Evolutionary conservation across 2,888 invertebrate genomes (phyloP).

Genomic region (Limnephilus rhombicus): DNA sequence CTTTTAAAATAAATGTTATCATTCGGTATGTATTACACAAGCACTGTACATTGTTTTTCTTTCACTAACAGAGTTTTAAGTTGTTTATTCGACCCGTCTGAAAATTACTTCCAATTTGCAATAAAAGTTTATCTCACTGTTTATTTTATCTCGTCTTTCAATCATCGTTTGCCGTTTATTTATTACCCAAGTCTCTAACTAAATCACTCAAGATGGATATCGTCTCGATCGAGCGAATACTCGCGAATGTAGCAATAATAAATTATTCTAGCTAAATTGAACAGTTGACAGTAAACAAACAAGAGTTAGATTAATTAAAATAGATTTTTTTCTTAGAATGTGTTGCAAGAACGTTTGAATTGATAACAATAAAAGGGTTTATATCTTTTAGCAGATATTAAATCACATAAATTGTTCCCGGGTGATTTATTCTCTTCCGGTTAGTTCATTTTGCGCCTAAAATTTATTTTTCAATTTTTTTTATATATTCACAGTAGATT

Average conservation of each 20-base stretch:
- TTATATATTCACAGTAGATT: too few relatives aligned
- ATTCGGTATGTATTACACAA: too few relatives aligned
- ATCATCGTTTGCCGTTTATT: background rate
- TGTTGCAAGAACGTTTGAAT: background rate
- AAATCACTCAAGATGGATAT: constrained; percentile 1
- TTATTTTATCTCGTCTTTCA: background rate
- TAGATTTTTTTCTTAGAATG: background rate
- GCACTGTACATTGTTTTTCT: background rate
- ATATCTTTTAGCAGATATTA: background rate
- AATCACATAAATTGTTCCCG: too few relatives aligned
- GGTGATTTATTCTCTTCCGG: too few relatives aligned
- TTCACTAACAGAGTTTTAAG: background rate
- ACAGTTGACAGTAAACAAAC: background rate
- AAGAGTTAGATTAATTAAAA: background rate
- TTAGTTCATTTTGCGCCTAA: too few relatives aligned
- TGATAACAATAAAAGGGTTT: background rate
- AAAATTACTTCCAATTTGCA: background rate
- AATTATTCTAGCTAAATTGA: background rate
- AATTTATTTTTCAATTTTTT: too few relatives aligned
- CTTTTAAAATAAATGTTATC: background rate
- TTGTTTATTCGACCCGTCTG: background rate
- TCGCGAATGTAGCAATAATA: background rate
- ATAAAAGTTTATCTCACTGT: background rate
- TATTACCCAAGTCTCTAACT: background rate
- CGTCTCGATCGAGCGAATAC: background rate